Base-by-base conservation (phyloP, 2,797 vertebrate genomes). In the Cynopterus sphinx region DNA sequence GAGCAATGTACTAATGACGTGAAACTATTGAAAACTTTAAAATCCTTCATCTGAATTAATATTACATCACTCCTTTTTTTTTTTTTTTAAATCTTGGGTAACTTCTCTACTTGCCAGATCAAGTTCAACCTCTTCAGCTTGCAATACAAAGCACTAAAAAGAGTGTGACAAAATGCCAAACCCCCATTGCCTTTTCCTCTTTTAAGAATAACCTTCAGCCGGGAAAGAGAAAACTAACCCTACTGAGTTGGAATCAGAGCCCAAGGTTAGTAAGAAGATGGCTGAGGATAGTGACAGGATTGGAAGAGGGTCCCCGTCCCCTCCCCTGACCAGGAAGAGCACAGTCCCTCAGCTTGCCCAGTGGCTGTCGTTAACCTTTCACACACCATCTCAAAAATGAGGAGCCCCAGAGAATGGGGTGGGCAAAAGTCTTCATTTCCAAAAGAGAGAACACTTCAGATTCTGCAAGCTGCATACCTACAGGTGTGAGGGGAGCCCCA, bases 61-160 rank as follows among this genome's bases (percentile, higher is more conserved):
- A 71, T 84, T 49, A 39, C 2, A 10, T 33, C 71, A 68, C 31
- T 68, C 13, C 7, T 41, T 57, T 75, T 61, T 78, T 39, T 24
- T 7, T 41, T 57, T 75, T 55, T 74, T 31, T 24, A 70, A 61
- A 49, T n/a, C 75, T 87, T 73, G 26, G 21, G 7, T 36, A 68
- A 88, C 59, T 94, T 87, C 51, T 87, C 63, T 81, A 17, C 75
- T 94, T 87, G 84, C 41, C 68, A 75, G 85, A 87, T 75, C 75
- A 85, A 61, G 39, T 95, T 97, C 70, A 82, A 59, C 59, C 24
- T 43, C 59, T 73, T 63, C 6, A 67, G 28, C 9, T 3, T 16
- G 16, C 16, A 9, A 33, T 41, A 65, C 73, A 61, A 63, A 93
- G 61, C 59, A 31, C 68, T 55, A 33, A 75, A 79, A 55, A 71